These are phyloP conservation scores for Heliothis peltigera DNA, from an alignment of 2,888 invertebrate species.

Conservation along the genomic window DNA sequence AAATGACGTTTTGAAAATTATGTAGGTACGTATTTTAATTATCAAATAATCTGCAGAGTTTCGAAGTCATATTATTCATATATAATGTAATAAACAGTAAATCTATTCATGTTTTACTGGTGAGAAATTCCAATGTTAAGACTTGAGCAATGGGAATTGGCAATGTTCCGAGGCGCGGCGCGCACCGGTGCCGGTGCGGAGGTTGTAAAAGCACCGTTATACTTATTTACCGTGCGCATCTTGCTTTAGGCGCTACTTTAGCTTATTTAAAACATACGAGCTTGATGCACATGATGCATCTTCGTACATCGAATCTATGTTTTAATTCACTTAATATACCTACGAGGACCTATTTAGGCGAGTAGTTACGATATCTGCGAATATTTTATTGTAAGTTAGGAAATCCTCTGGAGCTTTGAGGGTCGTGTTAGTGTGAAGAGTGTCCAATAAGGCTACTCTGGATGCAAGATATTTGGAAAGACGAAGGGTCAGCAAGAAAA, in stretches of 20 bases:
- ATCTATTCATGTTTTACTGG: constrained; percentile 83
- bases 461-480: no score
- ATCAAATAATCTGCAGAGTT: constrained; percentile 54
- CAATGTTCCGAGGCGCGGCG: constrained; percentile 85
- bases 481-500: no score
- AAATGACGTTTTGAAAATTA: constrained; percentile 62
- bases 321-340: constrained; percentile 20
- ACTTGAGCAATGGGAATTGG: constrained; percentile 88
- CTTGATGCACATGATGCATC: constrained; percentile 47
- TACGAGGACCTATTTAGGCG: constrained; percentile 6
- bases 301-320: constrained; percentile 14
- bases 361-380: no score
- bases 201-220: constrained; percentile 88
- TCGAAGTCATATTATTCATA: constrained; percentile 58
- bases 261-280: constrained; percentile 76
- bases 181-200: constrained; percentile 77
- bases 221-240: constrained; percentile 89
- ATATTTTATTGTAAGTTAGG: no score
- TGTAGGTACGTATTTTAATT: constrained; percentile 40
- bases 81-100: constrained; percentile 77
- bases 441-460: no score
- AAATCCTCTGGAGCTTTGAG: no score
- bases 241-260: constrained; percentile 81
- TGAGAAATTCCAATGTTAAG: constrained; percentile 87
- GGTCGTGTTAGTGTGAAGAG: no score